phyloP scores from a whole-genome alignment of 2,888 invertebrate species.

The Eristalis intricaria region DNA sequence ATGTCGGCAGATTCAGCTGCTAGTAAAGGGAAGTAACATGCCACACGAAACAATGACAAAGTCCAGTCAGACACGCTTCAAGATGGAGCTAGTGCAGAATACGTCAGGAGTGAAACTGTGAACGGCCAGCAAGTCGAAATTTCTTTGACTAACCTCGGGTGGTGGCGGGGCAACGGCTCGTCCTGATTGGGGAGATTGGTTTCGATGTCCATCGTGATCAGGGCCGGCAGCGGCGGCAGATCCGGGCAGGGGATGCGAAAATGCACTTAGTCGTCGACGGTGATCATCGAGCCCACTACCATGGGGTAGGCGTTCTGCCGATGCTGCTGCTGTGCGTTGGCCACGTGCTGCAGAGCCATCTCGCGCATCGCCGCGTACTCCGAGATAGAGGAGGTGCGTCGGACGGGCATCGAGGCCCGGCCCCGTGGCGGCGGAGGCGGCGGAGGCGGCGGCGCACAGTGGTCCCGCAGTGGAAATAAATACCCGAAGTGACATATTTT shows the following conservation, averaged over 20 bases:
- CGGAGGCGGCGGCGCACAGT: too few species aligned
- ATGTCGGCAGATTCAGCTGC: too few species aligned
- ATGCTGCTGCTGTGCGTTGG: conserved; percentile 78
- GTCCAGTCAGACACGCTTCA: too few species aligned
- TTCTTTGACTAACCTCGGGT: too few species aligned
- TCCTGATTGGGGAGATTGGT: conserved; percentile 77
- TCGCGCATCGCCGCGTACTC: conserved; percentile 83
- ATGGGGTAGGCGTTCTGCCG: conserved; percentile 81
- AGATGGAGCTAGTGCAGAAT: too few species aligned
- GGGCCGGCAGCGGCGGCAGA: conserved; percentile 79
- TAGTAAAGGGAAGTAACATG: too few species aligned
- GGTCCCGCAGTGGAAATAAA: too few species aligned
- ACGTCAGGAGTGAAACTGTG: too few species aligned
- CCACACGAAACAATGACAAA: too few species aligned
- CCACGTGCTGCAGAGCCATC: conserved; percentile 78
- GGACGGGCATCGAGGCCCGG: conserved; percentile 75
- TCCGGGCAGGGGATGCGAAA: conserved; percentile 82
- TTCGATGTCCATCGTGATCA: conserved; percentile 74
- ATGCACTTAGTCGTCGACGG: conserved; percentile 87
- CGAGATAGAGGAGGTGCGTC: conserved; percentile 86
- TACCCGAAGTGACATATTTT: too few species aligned
- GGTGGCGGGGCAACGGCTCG: conserved; percentile 81
- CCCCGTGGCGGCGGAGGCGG: conserved; percentile 81
- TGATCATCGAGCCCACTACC: conserved; percentile 85
- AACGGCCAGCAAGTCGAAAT: too few species aligned